These are phyloP conservation scores for Limnephilus lunatus DNA, from an alignment of 2,888 invertebrate genomes.

Conservation along the genomic window DNA sequence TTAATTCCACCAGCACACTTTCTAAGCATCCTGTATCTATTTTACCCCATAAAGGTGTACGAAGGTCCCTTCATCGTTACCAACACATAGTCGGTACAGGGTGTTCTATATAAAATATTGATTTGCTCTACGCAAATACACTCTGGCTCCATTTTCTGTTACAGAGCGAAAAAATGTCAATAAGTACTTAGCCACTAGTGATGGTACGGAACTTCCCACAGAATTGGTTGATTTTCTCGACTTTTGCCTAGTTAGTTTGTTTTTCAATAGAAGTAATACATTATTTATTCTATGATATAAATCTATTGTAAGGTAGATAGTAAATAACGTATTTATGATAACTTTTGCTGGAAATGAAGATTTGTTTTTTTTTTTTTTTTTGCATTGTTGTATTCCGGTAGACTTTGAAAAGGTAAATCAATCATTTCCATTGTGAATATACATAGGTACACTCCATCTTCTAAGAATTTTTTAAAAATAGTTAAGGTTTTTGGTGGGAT, in stretches of 20 bases:
- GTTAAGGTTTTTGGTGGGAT: too few relatives aligned
- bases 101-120: constrained; percentile 66
- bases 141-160: constrained; percentile 66
- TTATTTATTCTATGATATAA: neutral
- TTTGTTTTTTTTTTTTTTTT: neutral
- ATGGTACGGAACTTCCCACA: constrained; percentile 25
- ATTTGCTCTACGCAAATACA: constrained; percentile 66
- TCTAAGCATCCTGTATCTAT: neutral
- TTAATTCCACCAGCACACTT: neutral
- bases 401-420: neutral
- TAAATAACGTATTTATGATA: neutral
- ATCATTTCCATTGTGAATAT: neutral
- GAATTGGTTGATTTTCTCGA: neutral
- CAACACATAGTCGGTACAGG: constrained; percentile 36
- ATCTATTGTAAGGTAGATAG: neutral
- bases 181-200: constrained; percentile 63
- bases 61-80: neutral
- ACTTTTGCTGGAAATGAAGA: neutral
- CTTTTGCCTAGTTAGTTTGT: neutral
- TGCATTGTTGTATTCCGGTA: neutral
- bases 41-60: constrained; percentile 30
- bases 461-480: too few relatives aligned
- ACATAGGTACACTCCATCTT: too few relatives aligned
- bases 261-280: neutral
- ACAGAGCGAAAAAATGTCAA: constrained; percentile 66